Conservation (phyloP, 2,113 vertebrate genomes). For the Phainopepla nitens region DNA sequence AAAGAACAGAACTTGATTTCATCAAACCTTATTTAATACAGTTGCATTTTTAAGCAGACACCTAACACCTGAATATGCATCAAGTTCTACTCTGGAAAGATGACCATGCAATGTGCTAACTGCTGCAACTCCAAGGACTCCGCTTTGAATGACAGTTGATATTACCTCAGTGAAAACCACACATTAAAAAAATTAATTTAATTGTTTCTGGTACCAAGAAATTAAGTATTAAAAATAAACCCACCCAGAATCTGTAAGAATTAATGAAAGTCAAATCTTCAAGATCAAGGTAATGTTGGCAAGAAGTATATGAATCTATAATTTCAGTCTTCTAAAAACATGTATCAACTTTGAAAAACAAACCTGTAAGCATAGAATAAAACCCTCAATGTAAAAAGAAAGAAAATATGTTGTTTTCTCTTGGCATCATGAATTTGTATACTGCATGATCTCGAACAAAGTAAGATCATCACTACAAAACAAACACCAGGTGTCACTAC, state of each 20-base stretch:
- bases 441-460: background rate
- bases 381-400: background rate
- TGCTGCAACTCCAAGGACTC: background rate
- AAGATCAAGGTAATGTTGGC: background rate
- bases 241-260: background rate
- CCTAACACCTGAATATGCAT: background rate
- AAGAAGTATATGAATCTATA: background rate
- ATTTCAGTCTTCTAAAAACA: background rate
- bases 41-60: background rate
- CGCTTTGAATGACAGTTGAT: background rate
- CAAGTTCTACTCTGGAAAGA: background rate
- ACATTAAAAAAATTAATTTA: background rate
- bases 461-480: background rate
- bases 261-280: background rate
- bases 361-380: background rate
- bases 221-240: background rate
- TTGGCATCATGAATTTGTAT: background rate
- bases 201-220: background rate
- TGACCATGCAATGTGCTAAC: background rate
- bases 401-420: background rate
- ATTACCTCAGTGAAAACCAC: background rate
- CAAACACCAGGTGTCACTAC: conserved; percentile 40
- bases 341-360: background rate
- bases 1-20: background rate
- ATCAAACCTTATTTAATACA: background rate